Conservation (phyloP, 2,888 invertebrate species). For the Ophion ventricosus region DNA sequence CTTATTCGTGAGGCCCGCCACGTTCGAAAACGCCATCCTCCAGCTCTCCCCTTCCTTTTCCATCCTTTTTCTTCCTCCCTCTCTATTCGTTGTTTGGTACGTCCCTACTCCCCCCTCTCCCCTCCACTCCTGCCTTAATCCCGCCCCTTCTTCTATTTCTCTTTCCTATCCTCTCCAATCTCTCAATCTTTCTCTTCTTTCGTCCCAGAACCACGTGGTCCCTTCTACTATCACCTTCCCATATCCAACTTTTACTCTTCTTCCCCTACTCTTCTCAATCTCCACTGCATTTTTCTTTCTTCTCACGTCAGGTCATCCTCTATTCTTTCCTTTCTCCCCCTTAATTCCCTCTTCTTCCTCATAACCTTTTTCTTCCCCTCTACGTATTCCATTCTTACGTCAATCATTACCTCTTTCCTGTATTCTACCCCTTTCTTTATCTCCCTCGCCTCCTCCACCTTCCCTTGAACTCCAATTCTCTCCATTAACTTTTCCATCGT, state of each 20-base stretch:
- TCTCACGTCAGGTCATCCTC: slow-evolving; percentile 29
- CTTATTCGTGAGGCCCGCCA: slow-evolving; percentile 1
- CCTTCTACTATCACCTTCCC: slow-evolving; percentile 8
- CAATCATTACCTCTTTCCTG: neutral
- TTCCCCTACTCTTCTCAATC: neutral
- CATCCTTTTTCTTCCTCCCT: neutral
- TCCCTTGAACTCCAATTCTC: neutral
- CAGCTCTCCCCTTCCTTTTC: neutral
- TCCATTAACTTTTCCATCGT: too few relatives aligned
- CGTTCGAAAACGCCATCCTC: neutral
- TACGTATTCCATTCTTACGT: neutral
- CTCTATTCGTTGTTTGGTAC: neutral
- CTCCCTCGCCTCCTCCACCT: neutral
- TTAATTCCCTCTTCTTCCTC: slow-evolving; percentile 5
- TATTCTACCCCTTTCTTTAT: neutral
- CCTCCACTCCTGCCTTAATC: neutral
- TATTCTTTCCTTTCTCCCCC: neutral
- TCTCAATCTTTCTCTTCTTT: neutral
- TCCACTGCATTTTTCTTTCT: slow-evolving; percentile 21
- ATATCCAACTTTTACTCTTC: neutral
- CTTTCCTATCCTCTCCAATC: neutral
- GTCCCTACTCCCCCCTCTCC: neutral
- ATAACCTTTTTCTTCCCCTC: slow-evolving; percentile 17
- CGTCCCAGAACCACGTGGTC: slow-evolving; percentile 17
- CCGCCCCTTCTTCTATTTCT: neutral